Percentiles rank a stretch among this genome's conserved stretches.
These are phyloP conservation scores for Seriola aureovittata DNA, from an alignment of 2,113 vertebrate species.

Conservation along the genomic window DNA sequence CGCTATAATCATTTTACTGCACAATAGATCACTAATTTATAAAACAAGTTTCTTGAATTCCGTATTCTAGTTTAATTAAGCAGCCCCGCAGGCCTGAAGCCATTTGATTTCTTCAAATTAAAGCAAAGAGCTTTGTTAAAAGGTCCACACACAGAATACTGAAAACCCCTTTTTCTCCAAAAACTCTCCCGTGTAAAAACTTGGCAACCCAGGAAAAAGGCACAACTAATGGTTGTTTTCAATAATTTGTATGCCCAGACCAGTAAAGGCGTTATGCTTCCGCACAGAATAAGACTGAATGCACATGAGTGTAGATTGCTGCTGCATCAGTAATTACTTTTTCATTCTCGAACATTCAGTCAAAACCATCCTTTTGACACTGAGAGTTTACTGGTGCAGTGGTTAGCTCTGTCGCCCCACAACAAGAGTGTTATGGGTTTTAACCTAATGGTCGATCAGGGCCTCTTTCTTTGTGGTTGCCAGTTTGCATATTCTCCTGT, in stretches of 20 bases:
- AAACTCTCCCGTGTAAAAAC: slow-evolving; percentile 29
- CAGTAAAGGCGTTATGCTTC: slow-evolving; percentile 16
- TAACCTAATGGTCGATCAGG: too few species aligned
- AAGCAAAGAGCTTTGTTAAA: slow-evolving; percentile 26
- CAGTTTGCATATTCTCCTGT: too few species aligned
- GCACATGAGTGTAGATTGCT: slow-evolving; percentile 16
- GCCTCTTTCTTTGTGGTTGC: too few species aligned
- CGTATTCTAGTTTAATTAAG: slow-evolving; percentile 39
- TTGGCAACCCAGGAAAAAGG: slow-evolving; percentile 46
- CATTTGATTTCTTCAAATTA: slow-evolving; percentile 46
- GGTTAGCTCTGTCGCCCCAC: not conserved
- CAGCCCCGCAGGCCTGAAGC: not conserved
- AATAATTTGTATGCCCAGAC: slow-evolving; percentile 49
- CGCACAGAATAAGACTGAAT: slow-evolving; percentile 8
- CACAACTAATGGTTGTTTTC: slow-evolving; percentile 37
- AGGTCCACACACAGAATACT: slow-evolving; percentile 19
- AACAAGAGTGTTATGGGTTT: not conserved
- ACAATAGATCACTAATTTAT: slow-evolving; percentile 13
- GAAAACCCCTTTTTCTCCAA: slow-evolving; percentile 42
- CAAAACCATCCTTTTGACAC: slow-evolving; percentile 4
- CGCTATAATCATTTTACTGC: not conserved
- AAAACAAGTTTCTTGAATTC: slow-evolving; percentile 35
- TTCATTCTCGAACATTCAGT: slow-evolving; percentile 19
- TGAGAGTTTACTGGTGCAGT: not conserved
- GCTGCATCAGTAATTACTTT: not conserved